Evolutionary conservation across 2,888 invertebrate species (phyloP).

Genomic region (Trissoscelio sp.): DNA sequence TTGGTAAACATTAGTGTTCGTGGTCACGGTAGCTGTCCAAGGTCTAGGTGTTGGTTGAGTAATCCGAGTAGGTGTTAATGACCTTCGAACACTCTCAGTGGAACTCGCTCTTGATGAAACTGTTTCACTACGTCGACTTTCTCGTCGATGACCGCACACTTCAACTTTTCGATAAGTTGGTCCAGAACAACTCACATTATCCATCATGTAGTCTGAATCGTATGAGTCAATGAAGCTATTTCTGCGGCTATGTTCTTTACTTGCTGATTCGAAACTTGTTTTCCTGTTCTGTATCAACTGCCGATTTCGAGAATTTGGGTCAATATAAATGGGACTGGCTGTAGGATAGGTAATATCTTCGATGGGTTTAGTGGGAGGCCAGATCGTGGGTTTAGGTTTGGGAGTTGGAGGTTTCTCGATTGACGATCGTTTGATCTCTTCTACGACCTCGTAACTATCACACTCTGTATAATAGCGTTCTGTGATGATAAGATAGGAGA

Average conservation of each 20-base stretch:
- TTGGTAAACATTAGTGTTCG: constrained; percentile 77
- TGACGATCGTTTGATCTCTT: constrained; percentile 66
- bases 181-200: constrained; percentile 78
- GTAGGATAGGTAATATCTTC: constrained; percentile 81
- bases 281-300: constrained; percentile 78
- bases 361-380: constrained; percentile 80
- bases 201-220: constrained; percentile 75
- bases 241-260: constrained; percentile 65
- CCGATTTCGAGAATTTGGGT: constrained; percentile 78
- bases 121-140: constrained; percentile 71
- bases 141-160: constrained; percentile 70
- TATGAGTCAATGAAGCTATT: constrained; percentile 69
- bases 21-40: constrained; percentile 81
- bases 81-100: constrained; percentile 79
- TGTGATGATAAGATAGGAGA: no score
- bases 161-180: constrained; percentile 78
- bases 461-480: constrained; percentile 72
- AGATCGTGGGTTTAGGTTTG: constrained; percentile 76
- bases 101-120: constrained; percentile 77
- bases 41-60: constrained; percentile 80
- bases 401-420: constrained; percentile 73
- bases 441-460: constrained; percentile 73
- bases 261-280: constrained; percentile 74
- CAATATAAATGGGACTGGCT: constrained; percentile 81
- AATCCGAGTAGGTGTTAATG: constrained; percentile 81